phyloP scores from a whole-genome alignment of 2,113 vertebrate genomes.

The Limnothrissa miodon region DNA sequence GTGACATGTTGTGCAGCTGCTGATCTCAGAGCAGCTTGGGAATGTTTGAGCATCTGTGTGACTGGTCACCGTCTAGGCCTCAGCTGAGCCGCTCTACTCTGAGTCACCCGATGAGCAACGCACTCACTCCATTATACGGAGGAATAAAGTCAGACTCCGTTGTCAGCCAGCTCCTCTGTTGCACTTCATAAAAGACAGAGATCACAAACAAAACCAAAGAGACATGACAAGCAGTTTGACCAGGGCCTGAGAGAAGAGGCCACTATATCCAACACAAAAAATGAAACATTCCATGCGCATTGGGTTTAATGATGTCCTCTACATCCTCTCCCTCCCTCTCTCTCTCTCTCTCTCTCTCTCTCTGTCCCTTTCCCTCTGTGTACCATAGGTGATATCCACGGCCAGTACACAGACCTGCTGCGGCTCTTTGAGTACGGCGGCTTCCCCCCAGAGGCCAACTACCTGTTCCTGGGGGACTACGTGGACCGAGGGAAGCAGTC shows the following conservation, averaged over 20 bases:
- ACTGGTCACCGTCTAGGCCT: too few species aligned
- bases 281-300: not conserved
- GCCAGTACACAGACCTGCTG: conserved; percentile 85
- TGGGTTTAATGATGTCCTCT: not conserved
- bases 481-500: conserved; percentile 67
- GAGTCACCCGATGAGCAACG: not conserved
- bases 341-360: conserved; percentile 13
- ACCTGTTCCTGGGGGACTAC: conserved; percentile 49
- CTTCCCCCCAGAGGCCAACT: conserved; percentile 84
- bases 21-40: not conserved
- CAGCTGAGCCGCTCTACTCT: too few species aligned
- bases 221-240: too few species aligned
- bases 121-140: too few species aligned
- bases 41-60: not conserved
- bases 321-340: not conserved
- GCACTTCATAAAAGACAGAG: too few species aligned
- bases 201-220: too few species aligned
- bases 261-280: not conserved
- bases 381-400: conserved; percentile 80
- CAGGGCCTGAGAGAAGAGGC: not conserved
- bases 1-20: not conserved
- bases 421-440: conserved; percentile 84
- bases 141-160: too few species aligned
- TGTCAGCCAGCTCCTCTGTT: too few species aligned
- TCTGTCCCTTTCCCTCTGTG: not conserved